Base-by-base conservation (phyloP, 2,113 vertebrate genomes). In the Myrmecobius fasciatus region DNA sequence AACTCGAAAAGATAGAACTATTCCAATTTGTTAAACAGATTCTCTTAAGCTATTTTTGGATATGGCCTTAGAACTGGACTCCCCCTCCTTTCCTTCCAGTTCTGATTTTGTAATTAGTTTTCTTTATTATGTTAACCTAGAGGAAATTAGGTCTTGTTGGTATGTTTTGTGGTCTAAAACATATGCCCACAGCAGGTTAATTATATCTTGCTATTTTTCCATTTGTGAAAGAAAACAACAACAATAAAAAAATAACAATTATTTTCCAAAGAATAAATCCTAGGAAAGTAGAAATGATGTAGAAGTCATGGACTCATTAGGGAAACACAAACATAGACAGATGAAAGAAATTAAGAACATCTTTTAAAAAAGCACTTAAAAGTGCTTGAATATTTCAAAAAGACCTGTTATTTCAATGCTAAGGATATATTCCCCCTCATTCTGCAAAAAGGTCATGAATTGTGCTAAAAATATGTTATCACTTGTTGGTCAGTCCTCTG, bases 121-220 rank as follows among this genome's bases (percentile, higher is more conserved):
- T 97, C 95, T 96, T 89, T 94, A 8, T 93, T 92, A 95, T 93
- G 91, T 47, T 97, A 26, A 96, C 49, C 28, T 60, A 91, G 54
- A 89, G 92, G 51, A 94, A 91, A 96, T 92, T 60, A 47, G 43
- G 93, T 97, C 95, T 97, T 97, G 46, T 14, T 93, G 91, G 53
- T 92, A 53, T 56, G 53, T 53, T 96, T 92, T 93, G 95, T 93
- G 53, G 94, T 94, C 53, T 90, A 93, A 90, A 97, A 53, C 96
- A 95, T 67, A 67, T 90, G 92, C 53, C 94, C 54, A 25, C 60
- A 91, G 53, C 92, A 97, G 93, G 90, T 94, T 94, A 94, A 94
- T 93, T 94, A 91, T 67, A 95, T 89, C 54, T 89, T 96, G 75
- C 17, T n/a, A 88, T 93, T 94, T 54, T 95, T 96, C 67, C 54